Conservation (phyloP, 2,888 invertebrate genomes). For the Tanaodytes sp. region DNA sequence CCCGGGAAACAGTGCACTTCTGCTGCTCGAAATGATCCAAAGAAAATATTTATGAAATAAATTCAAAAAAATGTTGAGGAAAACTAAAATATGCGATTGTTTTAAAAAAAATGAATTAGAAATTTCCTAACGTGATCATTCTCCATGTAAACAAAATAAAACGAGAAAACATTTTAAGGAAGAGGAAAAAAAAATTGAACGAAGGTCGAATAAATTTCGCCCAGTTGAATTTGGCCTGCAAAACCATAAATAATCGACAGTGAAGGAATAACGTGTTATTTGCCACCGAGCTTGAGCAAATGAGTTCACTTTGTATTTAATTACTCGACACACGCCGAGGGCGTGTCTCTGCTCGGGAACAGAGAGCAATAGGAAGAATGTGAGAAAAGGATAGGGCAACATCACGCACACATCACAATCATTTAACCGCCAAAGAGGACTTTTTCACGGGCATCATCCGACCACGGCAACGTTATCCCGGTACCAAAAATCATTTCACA, state of each 20-base stretch:
- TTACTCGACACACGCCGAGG: slow-evolving; percentile 71
- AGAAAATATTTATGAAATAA: too few species aligned
- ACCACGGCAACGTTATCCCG: slow-evolving; percentile 21
- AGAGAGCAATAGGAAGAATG: slow-evolving; percentile 6
- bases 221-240: slow-evolving; percentile 18
- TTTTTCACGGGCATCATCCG: slow-evolving; percentile 34
- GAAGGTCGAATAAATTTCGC: too few species aligned
- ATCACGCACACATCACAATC: slow-evolving; percentile 35
- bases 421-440: slow-evolving; percentile 50
- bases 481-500: slow-evolving; percentile 22
- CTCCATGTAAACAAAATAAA: too few species aligned
- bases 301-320: slow-evolving; percentile 72
- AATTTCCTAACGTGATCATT: too few species aligned
- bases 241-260: slow-evolving; percentile 68
- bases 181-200: too few species aligned
- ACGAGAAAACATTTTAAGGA: too few species aligned
- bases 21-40: too few species aligned
- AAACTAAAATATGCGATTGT: too few species aligned
- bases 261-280: slow-evolving; percentile 69
- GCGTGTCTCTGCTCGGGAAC: slow-evolving; percentile 60
- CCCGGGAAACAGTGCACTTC: too few species aligned
- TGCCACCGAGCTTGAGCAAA: slow-evolving; percentile 70
- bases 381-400: slow-evolving; percentile 38
- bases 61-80: too few species aligned
- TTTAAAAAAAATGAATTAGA: too few species aligned